Base-by-base conservation (phyloP, 30 jellyfish, hydroid and myxozoan species). In the Catostylus mosaicus region DNA sequence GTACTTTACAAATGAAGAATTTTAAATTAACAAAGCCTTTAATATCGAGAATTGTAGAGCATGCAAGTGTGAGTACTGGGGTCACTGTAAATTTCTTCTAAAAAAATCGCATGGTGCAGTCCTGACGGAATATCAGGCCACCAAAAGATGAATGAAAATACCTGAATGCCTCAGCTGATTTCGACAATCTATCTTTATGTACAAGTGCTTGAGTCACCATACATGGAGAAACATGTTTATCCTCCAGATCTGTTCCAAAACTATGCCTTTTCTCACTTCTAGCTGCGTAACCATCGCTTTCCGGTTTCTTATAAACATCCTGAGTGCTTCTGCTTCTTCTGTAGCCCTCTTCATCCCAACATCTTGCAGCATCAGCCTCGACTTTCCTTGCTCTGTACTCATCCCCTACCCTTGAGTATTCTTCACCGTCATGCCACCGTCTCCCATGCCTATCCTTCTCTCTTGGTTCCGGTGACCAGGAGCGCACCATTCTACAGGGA, bases 401-500 rank as follows among this genome's bases (percentile, higher is more conserved):
- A 38, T 80, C 75, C 18, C 84, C 90, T 22, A 57, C 82, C 35
- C 90, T 80, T 38, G 78, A 30, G 78, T 40, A 80, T 66, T 80
- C 90, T 34, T 66, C 84, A 34, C 90, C 90, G 16, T 37, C 75
- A 46, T 80, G 82, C 69, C 74, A 80, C 33, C 90, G 30, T 33
- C 82, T 51, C 5, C 50, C 75, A 14, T 47, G n/a, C 40, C 80
- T 43, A 12, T 67, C 74, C 76, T 50, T 67, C 35, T 67, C 75
- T 16, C 73, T 32, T 35, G 27, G 11, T 12, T 67, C 84, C 10
- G 83, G 84, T 0, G 90, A 80, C 90, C 90, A 80, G n/a, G 83
- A 12, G 22, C 70, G 77, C 16, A 45, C 23, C 63, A 30, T 30
- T 38, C 48, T 48, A 18, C 71, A 5, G 10, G n/a, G 50, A 33